phyloP scores from a whole-genome alignment of 2,888 invertebrate species.

The Anodontia alba region DNA sequence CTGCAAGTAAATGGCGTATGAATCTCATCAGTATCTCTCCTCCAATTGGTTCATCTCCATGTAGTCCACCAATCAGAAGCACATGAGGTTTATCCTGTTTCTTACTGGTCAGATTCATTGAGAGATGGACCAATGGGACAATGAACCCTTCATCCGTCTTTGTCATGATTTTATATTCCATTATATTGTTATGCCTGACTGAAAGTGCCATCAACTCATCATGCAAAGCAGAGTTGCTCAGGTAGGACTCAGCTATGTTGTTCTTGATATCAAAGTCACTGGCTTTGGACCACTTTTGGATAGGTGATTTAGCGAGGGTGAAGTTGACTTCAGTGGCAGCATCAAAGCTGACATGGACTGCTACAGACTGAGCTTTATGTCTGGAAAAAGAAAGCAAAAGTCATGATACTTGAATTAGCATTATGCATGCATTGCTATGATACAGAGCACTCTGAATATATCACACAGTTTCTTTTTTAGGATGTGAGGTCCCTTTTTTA shows the following conservation, averaged over 20 bases:
- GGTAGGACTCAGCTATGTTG: constrained; percentile 87
- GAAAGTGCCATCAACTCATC: constrained; percentile 89
- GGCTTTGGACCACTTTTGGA: constrained; percentile 89
- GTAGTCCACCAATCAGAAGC: constrained; percentile 91
- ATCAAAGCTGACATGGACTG: constrained; percentile 87
- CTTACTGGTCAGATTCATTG: constrained; percentile 60
- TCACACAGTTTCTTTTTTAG: too few relatives aligned
- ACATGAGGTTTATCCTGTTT: constrained; percentile 90
- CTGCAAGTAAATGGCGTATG: constrained; percentile 90
- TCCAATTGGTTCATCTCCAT: constrained; percentile 82
- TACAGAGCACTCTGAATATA: too few relatives aligned
- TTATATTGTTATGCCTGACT: constrained; percentile 88
- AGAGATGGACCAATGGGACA: constrained; percentile 71
- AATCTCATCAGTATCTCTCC: constrained; percentile 86
- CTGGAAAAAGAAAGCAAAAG: constrained; percentile 62
- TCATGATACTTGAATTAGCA: too few relatives aligned
- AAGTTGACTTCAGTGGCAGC: constrained; percentile 90
- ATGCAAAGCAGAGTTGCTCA: constrained; percentile 89
- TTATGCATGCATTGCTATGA: too few relatives aligned
- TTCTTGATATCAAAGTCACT: constrained; percentile 84
- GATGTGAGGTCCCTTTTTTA: too few relatives aligned
- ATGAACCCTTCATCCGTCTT: constrained; percentile 57
- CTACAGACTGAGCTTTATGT: constrained; percentile 86
- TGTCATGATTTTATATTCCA: constrained; percentile 79
- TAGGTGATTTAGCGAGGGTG: constrained; percentile 88